Base-by-base conservation (phyloP, 2,888 invertebrate genomes). In the Drosophila cognata region DNA sequence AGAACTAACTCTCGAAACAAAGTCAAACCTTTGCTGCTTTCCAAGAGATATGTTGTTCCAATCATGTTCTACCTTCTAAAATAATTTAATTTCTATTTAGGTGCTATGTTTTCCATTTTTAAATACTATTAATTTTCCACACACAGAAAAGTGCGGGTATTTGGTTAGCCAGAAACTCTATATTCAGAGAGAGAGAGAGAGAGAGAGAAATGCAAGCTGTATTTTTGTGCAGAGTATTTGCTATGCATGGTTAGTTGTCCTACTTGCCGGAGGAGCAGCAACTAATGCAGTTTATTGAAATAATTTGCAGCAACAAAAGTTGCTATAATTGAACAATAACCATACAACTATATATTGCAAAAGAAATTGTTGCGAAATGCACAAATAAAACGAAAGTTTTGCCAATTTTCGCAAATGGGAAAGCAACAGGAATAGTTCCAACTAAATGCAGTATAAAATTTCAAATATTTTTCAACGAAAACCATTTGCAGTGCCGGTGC, bases 241-340 rank as follows among this genome's bases (percentile, higher is more conserved):
- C 38, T 38, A 61, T 77, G 57, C 69, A 74, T 78, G 63, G 79
- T 60, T 61, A 62, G 67, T 53, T 77, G 52, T 67, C 64, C 60
- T 16, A 64, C 50, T 73, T 77, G 60, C 55, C 53, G 10, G 36
- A 31, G 63, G 33, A 51, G 33, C 53, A 46, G 16, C 46, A 46
- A 8, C 36, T 29, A 58, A 52, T 38, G 51, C 35, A 64, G 56
- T 78, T 65, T 65, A 77, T 77, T 69, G 51, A 65, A 73, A 77
- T 74, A 78, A 79, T 79, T 79, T 77, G 51, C 65, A 48, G 69
- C 60, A 68, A 79, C 69, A 68, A 74, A 79, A 79, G 46, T 62
- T 64, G 52, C 61, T 33, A 36, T 74, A 62, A 79, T 79, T 74
- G 64, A 48, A 78, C 69, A 79, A 68, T 63, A 61, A 55, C 58